Conservation (phyloP, 2,888 invertebrate genomes). For the Lapara coniferarum region DNA sequence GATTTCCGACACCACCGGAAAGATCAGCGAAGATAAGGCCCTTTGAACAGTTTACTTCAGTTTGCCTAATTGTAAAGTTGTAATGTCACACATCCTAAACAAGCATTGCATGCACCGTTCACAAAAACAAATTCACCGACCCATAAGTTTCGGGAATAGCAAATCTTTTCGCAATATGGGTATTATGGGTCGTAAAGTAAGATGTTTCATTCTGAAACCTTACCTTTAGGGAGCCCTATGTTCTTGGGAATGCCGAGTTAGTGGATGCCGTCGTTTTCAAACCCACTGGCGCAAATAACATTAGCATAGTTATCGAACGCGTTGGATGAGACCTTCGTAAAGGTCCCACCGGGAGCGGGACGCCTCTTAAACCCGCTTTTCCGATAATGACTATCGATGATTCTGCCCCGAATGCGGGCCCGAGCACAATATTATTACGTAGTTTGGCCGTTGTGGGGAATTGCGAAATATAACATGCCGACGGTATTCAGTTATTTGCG, state of each 20-base stretch:
- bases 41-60: not conserved
- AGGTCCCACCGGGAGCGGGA: conserved; percentile 76
- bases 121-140: conserved; percentile 36
- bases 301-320: conserved; percentile 83
- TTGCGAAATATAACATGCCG: conserved; percentile 74
- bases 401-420: conserved; percentile 73
- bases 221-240: conserved; percentile 58
- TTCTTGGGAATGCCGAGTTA: conserved; percentile 66
- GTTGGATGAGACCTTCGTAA: conserved; percentile 80
- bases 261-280: conserved; percentile 72
- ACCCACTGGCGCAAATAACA: conserved; percentile 82
- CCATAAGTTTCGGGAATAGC: conserved; percentile 46
- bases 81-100: conserved; percentile 39
- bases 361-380: conserved; percentile 81
- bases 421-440: conserved; percentile 80
- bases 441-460: conserved; percentile 73
- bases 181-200: conserved; percentile 56
- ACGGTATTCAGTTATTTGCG: conserved; percentile 69
- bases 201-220: conserved; percentile 60
- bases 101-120: not conserved
- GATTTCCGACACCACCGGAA: not conserved
- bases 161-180: conserved; percentile 59
- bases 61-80: conserved; percentile 37
- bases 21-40: not conserved
- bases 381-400: conserved; percentile 84